Percentiles rank a stretch among this genome's conserved stretches.
phyloP scores from a whole-genome alignment of 1,140 invertebrate species.

The Ptiloglossa arizonensis region DNA sequence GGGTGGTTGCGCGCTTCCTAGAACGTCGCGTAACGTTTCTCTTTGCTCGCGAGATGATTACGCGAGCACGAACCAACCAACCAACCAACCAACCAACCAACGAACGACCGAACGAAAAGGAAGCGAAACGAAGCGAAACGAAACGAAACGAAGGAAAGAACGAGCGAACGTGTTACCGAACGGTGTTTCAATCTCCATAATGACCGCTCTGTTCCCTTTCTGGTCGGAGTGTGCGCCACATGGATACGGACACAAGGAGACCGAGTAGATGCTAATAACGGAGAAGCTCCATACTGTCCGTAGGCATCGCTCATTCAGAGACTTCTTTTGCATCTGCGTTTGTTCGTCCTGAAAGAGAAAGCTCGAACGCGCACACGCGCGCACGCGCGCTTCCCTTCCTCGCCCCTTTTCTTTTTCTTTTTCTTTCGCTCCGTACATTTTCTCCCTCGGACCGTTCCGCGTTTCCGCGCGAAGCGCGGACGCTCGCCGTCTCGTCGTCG shows the following conservation, averaged over 20 bases:
- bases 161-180: slow-evolving; percentile 64
- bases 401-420: neutral
- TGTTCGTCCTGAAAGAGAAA: slow-evolving; percentile 60
- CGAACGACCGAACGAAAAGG: slow-evolving; percentile 19
- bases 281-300: slow-evolving; percentile 70
- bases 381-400: neutral
- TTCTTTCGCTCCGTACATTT: neutral
- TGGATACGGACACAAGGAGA: slow-evolving; percentile 43
- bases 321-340: slow-evolving; percentile 72
- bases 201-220: slow-evolving; percentile 68
- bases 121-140: slow-evolving; percentile 39
- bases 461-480: too few species aligned
- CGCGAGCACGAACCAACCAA: slow-evolving; percentile 26
- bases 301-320: slow-evolving; percentile 70
- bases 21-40: slow-evolving; percentile 36
- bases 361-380: neutral
- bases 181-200: slow-evolving; percentile 77
- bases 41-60: slow-evolving; percentile 37
- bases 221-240: slow-evolving; percentile 42
- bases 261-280: slow-evolving; percentile 75
- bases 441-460: too few species aligned
- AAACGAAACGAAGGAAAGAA: slow-evolving; percentile 38
- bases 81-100: neutral
- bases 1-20: neutral
- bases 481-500: too few species aligned